Evolutionary conservation across 2,113 vertebrate genomes (phyloP).

Genomic region (Alosa alosa): DNA sequence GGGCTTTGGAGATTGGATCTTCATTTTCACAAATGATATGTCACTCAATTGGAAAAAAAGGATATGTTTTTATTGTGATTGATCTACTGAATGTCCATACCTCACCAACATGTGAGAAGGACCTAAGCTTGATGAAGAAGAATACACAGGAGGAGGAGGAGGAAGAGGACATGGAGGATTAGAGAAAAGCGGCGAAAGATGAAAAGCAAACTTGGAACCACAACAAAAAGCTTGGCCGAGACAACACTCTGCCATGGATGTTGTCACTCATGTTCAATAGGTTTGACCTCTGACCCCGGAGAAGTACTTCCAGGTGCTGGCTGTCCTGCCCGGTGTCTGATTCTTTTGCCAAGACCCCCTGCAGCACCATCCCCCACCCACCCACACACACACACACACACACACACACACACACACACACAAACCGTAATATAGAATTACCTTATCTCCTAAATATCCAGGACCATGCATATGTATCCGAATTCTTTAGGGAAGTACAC

Average conservation of each 20-base stretch:
- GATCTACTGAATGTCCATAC: background rate
- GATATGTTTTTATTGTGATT: background rate
- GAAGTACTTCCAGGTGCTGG: constrained; percentile 76
- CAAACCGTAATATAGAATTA: constrained; percentile 63
- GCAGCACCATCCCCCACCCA: constrained; percentile 48
- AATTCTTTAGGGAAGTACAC: constrained; percentile 40
- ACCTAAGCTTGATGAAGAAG: background rate
- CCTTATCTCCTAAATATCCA: constrained; percentile 47
- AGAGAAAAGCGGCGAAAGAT: constrained; percentile 13
- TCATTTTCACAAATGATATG: background rate
- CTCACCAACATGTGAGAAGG: background rate
- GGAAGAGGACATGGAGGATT: background rate
- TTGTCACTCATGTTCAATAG: constrained; percentile 73
- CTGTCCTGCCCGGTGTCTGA: constrained; percentile 52
- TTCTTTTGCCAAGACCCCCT: constrained; percentile 55
- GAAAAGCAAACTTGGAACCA: constrained; percentile 13
- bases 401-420: constrained; percentile 7
- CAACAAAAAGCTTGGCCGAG: constrained; percentile 40
- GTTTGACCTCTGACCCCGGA: constrained; percentile 66
- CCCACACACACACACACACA: background rate
- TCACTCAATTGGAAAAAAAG: no score
- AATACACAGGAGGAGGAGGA: background rate
- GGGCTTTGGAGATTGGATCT: background rate
- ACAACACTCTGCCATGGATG: constrained; percentile 60
- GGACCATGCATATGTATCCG: constrained; percentile 22